Evolutionary conservation across 2,888 invertebrate genomes (phyloP).

Genomic region (Apodemia zela): DNA sequence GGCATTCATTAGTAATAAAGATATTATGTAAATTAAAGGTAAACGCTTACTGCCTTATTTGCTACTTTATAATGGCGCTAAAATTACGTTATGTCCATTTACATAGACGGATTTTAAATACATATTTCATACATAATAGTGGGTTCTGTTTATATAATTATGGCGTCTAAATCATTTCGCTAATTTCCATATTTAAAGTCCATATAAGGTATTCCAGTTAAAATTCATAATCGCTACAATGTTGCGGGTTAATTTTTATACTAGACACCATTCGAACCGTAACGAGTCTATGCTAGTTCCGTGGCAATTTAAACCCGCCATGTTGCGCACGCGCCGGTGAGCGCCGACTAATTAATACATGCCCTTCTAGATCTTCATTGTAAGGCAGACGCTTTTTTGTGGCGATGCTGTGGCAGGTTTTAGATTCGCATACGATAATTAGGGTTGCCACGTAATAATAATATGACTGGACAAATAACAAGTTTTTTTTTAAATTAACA

Average conservation of each 20-base stretch:
- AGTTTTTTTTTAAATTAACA: too few relatives aligned
- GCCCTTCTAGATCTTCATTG: constrained; percentile 68
- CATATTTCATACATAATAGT: not conserved
- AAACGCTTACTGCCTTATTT: too few relatives aligned
- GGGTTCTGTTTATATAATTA: constrained; percentile 1
- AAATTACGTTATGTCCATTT: too few relatives aligned
- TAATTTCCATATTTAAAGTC: not conserved
- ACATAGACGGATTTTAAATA: not conserved
- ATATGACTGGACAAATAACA: too few relatives aligned
- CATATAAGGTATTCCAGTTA: constrained; percentile 3
- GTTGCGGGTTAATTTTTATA: constrained; percentile 24
- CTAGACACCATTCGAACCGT: constrained; percentile 31
- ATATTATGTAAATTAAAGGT: too few relatives aligned
- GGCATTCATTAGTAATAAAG: too few relatives aligned
- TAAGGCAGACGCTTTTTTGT: constrained; percentile 22
- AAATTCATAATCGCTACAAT: constrained; percentile 1
- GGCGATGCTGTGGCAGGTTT: constrained; percentile 1
- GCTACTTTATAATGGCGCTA: too few relatives aligned
- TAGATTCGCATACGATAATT: constrained; percentile 11
- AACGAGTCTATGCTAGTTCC: constrained; percentile 33
- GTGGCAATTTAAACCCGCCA: constrained; percentile 27
- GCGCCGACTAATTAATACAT: constrained; percentile 59
- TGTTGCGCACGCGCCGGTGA: constrained; percentile 60
- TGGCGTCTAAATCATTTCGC: not conserved
- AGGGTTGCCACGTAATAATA: constrained; percentile 9